Evolutionary conservation across 2,888 invertebrate species (phyloP).

Genomic region (Brachylomia viminalis): DNA sequence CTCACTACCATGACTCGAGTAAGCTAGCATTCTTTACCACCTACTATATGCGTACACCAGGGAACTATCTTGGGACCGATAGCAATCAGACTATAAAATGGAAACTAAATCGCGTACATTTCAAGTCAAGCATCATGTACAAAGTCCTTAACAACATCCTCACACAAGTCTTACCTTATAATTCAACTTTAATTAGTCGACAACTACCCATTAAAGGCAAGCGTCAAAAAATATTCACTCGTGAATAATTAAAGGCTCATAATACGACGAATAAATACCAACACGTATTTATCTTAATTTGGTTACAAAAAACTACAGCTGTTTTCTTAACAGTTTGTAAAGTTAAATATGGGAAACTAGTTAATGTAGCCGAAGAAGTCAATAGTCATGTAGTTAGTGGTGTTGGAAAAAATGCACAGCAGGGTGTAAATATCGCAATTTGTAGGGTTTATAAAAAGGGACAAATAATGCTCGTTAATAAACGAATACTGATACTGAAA

Average conservation of each 20-base stretch:
- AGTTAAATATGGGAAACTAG: slow-evolving; percentile 46
- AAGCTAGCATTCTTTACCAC: background rate
- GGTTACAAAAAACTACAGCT: slow-evolving; percentile 50
- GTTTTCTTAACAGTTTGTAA: slow-evolving; percentile 46
- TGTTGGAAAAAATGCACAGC: slow-evolving; percentile 24
- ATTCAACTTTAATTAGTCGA: slow-evolving; percentile 71
- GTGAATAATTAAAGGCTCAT: slow-evolving; percentile 58
- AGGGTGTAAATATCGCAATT: slow-evolving; percentile 27
- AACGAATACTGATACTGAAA: background rate
- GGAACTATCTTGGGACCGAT: slow-evolving; percentile 21
- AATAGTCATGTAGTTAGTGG: slow-evolving; percentile 8
- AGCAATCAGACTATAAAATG: slow-evolving; percentile 34
- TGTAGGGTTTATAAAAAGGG: slow-evolving; percentile 3
- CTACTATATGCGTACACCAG: slow-evolving; percentile 2
- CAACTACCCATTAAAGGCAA: slow-evolving; percentile 52
- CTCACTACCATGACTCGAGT: background rate
- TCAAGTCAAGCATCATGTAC: slow-evolving; percentile 44
- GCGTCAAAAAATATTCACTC: slow-evolving; percentile 64
- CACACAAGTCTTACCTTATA: slow-evolving; percentile 67
- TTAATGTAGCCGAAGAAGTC: slow-evolving; percentile 16
- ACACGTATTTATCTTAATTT: slow-evolving; percentile 67
- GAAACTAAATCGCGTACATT: slow-evolving; percentile 30
- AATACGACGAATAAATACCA: slow-evolving; percentile 63
- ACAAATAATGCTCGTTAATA: slow-evolving; percentile 2
- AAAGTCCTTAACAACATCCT: slow-evolving; percentile 54